Percentiles rank a stretch among this genome's conserved stretches.
Conservation (phyloP, 2,797 vertebrate species). For the Enteromius afrohamiltoni region DNA sequence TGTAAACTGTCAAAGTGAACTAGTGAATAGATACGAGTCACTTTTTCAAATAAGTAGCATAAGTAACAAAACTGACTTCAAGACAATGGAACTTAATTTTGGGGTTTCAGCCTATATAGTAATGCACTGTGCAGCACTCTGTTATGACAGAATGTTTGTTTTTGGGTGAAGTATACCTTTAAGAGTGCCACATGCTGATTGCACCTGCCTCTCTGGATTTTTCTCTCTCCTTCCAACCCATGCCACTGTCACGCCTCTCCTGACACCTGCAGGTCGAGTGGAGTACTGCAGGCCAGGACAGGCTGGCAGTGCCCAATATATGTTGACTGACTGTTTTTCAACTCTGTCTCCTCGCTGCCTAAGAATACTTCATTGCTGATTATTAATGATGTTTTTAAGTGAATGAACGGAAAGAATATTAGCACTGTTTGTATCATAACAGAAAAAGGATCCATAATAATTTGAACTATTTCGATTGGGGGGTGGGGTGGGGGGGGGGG, state of each 20-base stretch:
- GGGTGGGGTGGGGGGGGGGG: no score
- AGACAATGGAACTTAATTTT: neutral
- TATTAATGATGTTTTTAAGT: neutral
- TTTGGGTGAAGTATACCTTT: slow-evolving; percentile 26
- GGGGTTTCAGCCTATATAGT: neutral
- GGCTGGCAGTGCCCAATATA: slow-evolving; percentile 69
- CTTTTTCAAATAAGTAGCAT: no score
- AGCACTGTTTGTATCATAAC: neutral
- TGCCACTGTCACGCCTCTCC: slow-evolving; percentile 72
- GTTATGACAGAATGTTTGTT: slow-evolving; percentile 19
- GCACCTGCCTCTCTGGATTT: slow-evolving; percentile 62
- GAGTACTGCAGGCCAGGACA: slow-evolving; percentile 65
- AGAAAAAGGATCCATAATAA: neutral
- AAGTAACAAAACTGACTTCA: neutral
- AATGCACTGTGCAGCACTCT: neutral
- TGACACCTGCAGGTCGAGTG: slow-evolving; percentile 68
- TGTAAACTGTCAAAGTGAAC: neutral
- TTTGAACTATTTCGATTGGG: neutral
- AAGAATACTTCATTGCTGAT: neutral
- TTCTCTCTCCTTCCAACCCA: slow-evolving; percentile 84
- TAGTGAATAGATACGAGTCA: neutral
- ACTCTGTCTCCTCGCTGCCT: slow-evolving; percentile 61
- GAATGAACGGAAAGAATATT: neutral
- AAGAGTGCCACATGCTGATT: slow-evolving; percentile 58
- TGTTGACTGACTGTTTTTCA: slow-evolving; percentile 71